These are phyloP conservation scores for Lycocerus yunnanus DNA, from an alignment of 2,888 invertebrate genomes.

Conservation along the genomic window DNA sequence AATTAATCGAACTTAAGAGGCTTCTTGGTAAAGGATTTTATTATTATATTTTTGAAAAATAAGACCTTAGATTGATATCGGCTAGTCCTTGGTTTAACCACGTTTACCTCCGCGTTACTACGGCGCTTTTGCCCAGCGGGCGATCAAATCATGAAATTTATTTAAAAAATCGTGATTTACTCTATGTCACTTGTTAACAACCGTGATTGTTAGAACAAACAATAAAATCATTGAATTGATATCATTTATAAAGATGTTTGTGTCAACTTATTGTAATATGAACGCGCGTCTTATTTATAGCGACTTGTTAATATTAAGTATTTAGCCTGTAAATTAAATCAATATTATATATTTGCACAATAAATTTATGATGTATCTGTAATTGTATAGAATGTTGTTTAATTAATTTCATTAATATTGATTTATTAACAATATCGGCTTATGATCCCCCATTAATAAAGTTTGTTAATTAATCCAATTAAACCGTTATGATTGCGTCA, in stretches of 20 bases:
- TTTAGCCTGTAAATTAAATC: background rate
- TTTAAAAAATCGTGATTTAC: slow-evolving; percentile 35
- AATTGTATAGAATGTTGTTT: background rate
- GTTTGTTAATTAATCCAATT: background rate
- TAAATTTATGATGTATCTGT: background rate
- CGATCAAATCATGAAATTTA: slow-evolving; percentile 33
- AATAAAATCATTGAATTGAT: background rate
- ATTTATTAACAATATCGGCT: background rate
- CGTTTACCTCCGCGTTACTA: slow-evolving; percentile 7
- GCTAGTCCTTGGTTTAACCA: slow-evolving; percentile 20
- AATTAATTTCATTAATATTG: background rate
- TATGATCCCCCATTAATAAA: background rate
- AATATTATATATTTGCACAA: background rate
- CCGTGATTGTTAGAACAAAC: slow-evolving; percentile 12
- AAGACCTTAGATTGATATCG: background rate
- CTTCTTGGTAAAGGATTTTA: background rate
- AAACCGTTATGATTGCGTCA: background rate
- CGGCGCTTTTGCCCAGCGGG: slow-evolving; percentile 23
- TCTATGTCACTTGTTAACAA: slow-evolving; percentile 27
- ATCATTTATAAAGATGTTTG: slow-evolving; percentile 6
- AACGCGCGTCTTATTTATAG: background rate
- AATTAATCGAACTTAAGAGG: background rate
- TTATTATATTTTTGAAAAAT: background rate
- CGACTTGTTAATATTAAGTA: background rate
- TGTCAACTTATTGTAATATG: slow-evolving; percentile 8